Base-by-base conservation (phyloP, 2,888 invertebrate species). In the Siphonodentalium dalli region DNA sequence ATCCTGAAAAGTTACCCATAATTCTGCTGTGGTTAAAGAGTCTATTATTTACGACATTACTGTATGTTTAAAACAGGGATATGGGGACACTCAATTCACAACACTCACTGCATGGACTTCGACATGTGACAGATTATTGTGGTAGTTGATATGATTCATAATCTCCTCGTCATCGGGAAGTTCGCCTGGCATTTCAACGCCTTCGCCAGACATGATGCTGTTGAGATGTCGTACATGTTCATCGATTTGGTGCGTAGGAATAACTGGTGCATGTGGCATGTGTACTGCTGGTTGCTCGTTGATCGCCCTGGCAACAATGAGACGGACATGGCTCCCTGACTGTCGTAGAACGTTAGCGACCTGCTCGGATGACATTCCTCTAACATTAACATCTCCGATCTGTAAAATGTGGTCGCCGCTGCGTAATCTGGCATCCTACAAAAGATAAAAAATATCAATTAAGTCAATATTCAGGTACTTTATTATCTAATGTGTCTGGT, bases 331-430 rank as follows among this genome's bases (percentile, higher is more conserved):
- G 11, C 92, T 93, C 27, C 97, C 96, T 23, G 95, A 93, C 83
- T 96, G 95, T 24, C 97, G 88, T 61, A 98, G 84, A 60, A 98
- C 96, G 18, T 93, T 90, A 21, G 97, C 97, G 70, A 97, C 96
- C 83, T 85, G 85, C 83, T 99, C 98, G 47, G 95, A 95, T 60
- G 93, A 93, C 87, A 97, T 93, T 55, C 98, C 97, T 47, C 95
- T 89, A 69, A 98, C 87, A 84, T 93, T 93, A 68, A 97, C 92
- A 68, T 95, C 91, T 6, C 84, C 83, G 39, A 84, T 83, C 85
- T 98, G 97, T 71, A 99, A 86, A 72, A 99, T 91, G 84, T 99
- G 98, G 84, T 99, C 99, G 8, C 98, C 98, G 83, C 95, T 92
- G 83, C 93, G 93, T 66, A 99, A 86, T 46, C 96, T 88, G 58